Evolutionary conservation across 2,113 vertebrate genomes (phyloP).

Genomic region (Falco punctatus): DNA sequence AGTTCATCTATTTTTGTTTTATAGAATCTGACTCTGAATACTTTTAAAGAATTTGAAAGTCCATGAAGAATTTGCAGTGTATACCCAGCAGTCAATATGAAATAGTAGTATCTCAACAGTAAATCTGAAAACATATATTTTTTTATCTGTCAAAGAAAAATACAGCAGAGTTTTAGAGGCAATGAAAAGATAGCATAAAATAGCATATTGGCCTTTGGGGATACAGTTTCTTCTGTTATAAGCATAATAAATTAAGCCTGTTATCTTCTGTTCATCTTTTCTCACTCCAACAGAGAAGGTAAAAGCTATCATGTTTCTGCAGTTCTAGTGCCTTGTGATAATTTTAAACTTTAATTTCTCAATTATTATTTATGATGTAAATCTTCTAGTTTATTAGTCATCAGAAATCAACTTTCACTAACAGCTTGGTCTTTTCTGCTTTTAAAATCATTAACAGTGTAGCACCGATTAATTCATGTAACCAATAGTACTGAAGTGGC

Average conservation of each 20-base stretch:
- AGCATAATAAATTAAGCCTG: neutral
- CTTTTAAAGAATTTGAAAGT: neutral
- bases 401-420: neutral
- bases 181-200: neutral
- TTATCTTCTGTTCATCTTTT: neutral
- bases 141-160: constrained; percentile 1
- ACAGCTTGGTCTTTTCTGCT: neutral
- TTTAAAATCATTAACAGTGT: neutral
- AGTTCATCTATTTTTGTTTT: neutral
- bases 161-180: neutral
- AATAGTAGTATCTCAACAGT: neutral
- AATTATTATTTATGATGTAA: neutral
- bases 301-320: neutral
- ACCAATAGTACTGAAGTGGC: neutral
- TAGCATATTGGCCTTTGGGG: neutral
- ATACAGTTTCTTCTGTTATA: neutral
- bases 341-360: neutral
- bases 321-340: neutral
- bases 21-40: neutral
- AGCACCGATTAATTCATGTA: neutral
- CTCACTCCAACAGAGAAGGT: neutral
- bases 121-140: neutral
- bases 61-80: neutral
- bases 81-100: neutral
- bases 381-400: neutral